Base-by-base conservation (phyloP, 1,140 invertebrate genomes). In the Solen grandis region DNA sequence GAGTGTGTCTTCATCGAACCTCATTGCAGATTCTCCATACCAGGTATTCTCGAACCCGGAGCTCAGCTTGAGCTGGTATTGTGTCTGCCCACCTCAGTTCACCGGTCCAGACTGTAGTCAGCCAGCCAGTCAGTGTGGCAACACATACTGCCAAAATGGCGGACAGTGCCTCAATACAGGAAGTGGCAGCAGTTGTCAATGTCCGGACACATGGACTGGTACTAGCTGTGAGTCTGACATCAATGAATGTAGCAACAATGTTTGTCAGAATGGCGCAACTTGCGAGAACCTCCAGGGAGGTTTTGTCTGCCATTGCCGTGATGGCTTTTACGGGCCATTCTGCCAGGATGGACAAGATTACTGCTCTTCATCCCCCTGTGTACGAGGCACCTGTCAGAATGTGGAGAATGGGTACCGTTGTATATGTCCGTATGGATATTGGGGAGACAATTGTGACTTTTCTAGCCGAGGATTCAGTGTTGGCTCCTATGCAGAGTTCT, bases 31-130 rank as follows among this genome's bases (percentile, higher is more conserved):
- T 95, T 89, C 93, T 95, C 14, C 96, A 96, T 89, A 96, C 95
- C 27, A 96, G 95, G 96, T 96, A 10, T 96, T 98, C 1, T 97
- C 97, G 83, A 99, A 98, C 91, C 98, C 97, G 0, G 97, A 99
- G 92, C 93, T 99, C 72, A 94, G 98, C 2, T 96, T 96, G 68
- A 97, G 98, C 41, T 97, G 97, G 88, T 82, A 95, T 76, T 99
- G 98, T 91, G 96, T 95, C 79, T 99, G 98, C 89, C 95, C 94
- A 0, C 95, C 97, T 88, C 97, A 98, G 1, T 99, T 95, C 90
- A 95, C 95, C 31, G 98, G 98, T 35, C 92, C 94, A 35, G 93
- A 94, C 74, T 99, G 99, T 92, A 82, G 97, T 98, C 91, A 94
- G 94, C 89, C 82, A 0, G 83, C 87, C 5, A 79, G 87, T 38